Base-by-base conservation (phyloP, 2,888 invertebrate species). In the Hydrotaea diabolus region DNA sequence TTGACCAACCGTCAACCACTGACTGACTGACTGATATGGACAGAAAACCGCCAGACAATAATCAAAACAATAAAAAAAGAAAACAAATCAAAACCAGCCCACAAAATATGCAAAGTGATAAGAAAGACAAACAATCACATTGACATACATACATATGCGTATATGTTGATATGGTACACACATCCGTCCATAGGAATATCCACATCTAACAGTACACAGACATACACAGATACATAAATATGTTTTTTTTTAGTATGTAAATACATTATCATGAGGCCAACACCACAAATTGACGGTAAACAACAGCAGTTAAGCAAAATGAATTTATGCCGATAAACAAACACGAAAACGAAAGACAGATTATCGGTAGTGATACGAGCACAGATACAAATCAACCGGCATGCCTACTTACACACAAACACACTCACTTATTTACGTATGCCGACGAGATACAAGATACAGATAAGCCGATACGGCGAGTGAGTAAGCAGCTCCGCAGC, bases 51-150 rank as follows among this genome's bases (percentile, higher is more conserved):
- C 23, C 69, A 69, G 69, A 69, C 23, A 23, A 46, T 7, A 7
- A 46, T 46, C 13, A 69, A 69, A 46, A 46, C 13, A 69, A 46
- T 23, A 15, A 23, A 46, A 69, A 69, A 21, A 21, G 26, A 59
- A 59, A 57, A 39, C 19, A 66, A 1, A 55, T 0, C 55, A 55
- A 21, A 46, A 15, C 46, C 69, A 69, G 43, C 69, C 69, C 69
- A 69, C 69, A 69, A 69, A 69, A 69, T 69, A 69, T 21, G 46
- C 69, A 39, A 69, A 46, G 21, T 69, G 69, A 69, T 69, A 69
- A 69, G 69, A 69, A 23, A 19, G 11, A 66, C 2, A 26, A 36
- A 15, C 36, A 36, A 26, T 8, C 31, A 62, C 31, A 57, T 9
- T 15, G 1, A 57, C 21, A 57, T n/a, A n/a, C n/a, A n/a, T n/a